Evolutionary conservation across 2,888 invertebrate species (phyloP).

Genomic region (Caradrina clavipalpis): DNA sequence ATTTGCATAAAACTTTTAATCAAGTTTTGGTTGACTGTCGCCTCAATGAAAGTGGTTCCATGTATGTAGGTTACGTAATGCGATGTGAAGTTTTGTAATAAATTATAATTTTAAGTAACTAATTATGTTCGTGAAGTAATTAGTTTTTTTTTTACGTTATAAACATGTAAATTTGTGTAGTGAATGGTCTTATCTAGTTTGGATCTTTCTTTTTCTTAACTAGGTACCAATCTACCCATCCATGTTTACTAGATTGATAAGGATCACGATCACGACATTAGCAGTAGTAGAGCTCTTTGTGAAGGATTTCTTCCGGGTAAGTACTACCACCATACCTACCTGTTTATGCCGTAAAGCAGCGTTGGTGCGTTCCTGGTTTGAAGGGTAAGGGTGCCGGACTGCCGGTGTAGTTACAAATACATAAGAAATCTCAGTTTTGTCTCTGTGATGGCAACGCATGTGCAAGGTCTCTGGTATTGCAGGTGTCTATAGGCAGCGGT

Average conservation of each 20-base stretch:
- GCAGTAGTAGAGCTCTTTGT: too few relatives aligned
- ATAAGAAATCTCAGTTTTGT: too few relatives aligned
- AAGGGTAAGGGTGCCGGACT: too few relatives aligned
- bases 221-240: neutral
- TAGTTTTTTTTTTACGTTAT: conserved; percentile 28
- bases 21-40: conserved; percentile 39
- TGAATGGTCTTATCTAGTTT: conserved; percentile 48
- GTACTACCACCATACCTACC: too few relatives aligned
- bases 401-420: too few relatives aligned
- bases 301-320: too few relatives aligned
- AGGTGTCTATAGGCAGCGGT: too few relatives aligned
- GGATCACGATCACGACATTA: neutral
- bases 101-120: conserved; percentile 42
- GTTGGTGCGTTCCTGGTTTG: too few relatives aligned
- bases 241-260: neutral
- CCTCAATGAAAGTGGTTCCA: conserved; percentile 57
- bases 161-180: conserved; percentile 44
- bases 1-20: conserved; percentile 51
- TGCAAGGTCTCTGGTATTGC: too few relatives aligned
- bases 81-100: conserved; percentile 47
- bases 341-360: too few relatives aligned
- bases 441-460: too few relatives aligned
- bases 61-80: conserved; percentile 48
- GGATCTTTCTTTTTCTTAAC: conserved; percentile 19
- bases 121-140: conserved; percentile 41